Base-by-base conservation (phyloP, 1,140 invertebrate species). In the Cryptotermes secundus region DNA sequence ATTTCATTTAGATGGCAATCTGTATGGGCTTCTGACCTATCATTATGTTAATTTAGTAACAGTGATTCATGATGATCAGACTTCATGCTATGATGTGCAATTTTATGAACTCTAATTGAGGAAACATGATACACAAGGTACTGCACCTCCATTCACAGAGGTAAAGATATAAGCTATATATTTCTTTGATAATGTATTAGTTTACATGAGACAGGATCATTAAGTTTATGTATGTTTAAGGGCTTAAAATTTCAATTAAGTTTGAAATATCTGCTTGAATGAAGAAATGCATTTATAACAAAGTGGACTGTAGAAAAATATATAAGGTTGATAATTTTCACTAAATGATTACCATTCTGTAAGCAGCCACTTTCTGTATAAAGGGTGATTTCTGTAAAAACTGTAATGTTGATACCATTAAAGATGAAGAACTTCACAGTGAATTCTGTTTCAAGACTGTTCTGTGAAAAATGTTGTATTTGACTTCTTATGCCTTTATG, bases 401-500 rank as follows among this genome's bases (percentile, higher is more conserved):
- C 59, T 72, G 24, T 59, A 31, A 72, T 72, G 59, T 72, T 72
- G n/a, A 26, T 6, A 72, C n/a, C 59, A 72, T 72, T 72, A 9
- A 31, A 72, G 14, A n/a, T 31, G 31, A n/a, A 72, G 31, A 72
- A 72, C 59, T 31, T 72, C 31, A 16, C 59, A 72, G 59, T 72
- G 59, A 72, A 72, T 72, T 72, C 2, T 72, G n/a, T 72, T 72
- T 72, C 26, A 72, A 72, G 59, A 72, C 59, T 72, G 59, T 72
- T 72, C 26, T 72, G 59, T 59, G 53, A 59, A 59, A 72, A 72
- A 72, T 72, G 59, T 16, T 72, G 59, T 72, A 7, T 72, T 72
- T 72, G 59, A 72, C 26, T 72, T 72, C 59, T 31, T 72, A 72
- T 72, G 59, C 59, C 59, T 72, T 72, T 72, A 72, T 72, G 59